A percentile compares a stretch with the other conserved stretches of the same genome.
Evolutionary conservation across 2,888 invertebrate species (phyloP).

Genomic region (Eretmocerus hayati): DNA sequence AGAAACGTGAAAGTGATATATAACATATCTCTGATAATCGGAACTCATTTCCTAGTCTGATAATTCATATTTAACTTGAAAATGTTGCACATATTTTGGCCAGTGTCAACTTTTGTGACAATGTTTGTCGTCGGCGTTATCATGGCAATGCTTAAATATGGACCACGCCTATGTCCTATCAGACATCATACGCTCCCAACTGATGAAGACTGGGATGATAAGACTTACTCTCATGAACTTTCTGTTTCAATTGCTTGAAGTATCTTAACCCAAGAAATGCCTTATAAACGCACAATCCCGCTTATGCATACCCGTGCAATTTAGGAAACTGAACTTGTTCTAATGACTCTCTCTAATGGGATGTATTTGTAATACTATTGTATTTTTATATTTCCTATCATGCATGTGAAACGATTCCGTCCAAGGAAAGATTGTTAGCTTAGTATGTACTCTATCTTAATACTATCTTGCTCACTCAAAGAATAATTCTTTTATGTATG

Average conservation of each 20-base stretch:
- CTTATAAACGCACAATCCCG: no score
- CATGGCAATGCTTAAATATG: slow-evolving; percentile 67
- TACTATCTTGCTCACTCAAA: no score
- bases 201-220: slow-evolving; percentile 61
- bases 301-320: no score
- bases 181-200: slow-evolving; percentile 63
- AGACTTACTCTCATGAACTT: slow-evolving; percentile 50
- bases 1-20: slow-evolving; percentile 76
- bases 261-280: neutral
- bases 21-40: slow-evolving; percentile 41
- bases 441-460: no score
- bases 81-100: slow-evolving; percentile 73
- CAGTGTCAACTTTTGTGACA: slow-evolving; percentile 66
- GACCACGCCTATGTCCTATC: slow-evolving; percentile 63
- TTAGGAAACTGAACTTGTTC: neutral
- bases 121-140: slow-evolving; percentile 70
- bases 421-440: slow-evolving; percentile 21
- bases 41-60: neutral
- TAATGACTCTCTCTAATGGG: slow-evolving; percentile 1
- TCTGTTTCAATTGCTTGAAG: slow-evolving; percentile 39
- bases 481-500: no score
- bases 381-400: slow-evolving; percentile 16
- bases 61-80: no score
- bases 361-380: neutral
- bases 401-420: slow-evolving; percentile 24